Evolutionary conservation across 1,140 invertebrate genomes (phyloP), one percentile per base, ranked within the genome.

Genomic region (Watersipora subatra): DNA sequence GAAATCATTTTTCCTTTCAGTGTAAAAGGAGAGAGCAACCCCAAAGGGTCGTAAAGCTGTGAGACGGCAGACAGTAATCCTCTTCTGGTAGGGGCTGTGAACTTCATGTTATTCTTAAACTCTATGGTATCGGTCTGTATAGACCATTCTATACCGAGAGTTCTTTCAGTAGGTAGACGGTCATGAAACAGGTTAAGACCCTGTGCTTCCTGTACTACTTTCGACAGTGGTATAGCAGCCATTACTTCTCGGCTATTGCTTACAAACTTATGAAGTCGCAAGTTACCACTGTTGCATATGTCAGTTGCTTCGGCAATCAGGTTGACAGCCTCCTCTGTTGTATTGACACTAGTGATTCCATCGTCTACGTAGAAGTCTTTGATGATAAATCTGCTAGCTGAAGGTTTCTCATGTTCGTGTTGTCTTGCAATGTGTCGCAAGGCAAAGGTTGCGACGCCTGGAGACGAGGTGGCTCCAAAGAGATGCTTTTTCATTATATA

Each of bases 401-500:
- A 20, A 12, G 7, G 7, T 12, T 7, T 12, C 34, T 12, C 7
- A 46, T 7, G 7, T 12, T 12, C n/a, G 17, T 58, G 1, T 1
- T 66, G 1, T 57, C 55, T 2, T n/a, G 46, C 34, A 1, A 25
- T 62, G 0, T 22, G 1, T 58, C 28, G 19, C 46, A 68, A 27
- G 1, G 64, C 64, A 62, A 57, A 68, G 25, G 63, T 66, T 12
- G 57, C 57, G 7, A 28, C 34, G n/a, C 67, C 28, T 2, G 67
- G 64, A 22, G 56, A 34, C 58, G 56, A 68, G 2, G 62, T 34
- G 7, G 56, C 64, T 1, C 67, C 67, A 28, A 68, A 68, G n/a
- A 66, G 17, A 46, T 68, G 67, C 1, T 56, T 46, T 22, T n/a
- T 66, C 64, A 68, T 68, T 55, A 63, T 7, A 30, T 68, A 68